Conservation (phyloP, 2,797 vertebrate species). For the Podarcis lilfordi region DNA sequence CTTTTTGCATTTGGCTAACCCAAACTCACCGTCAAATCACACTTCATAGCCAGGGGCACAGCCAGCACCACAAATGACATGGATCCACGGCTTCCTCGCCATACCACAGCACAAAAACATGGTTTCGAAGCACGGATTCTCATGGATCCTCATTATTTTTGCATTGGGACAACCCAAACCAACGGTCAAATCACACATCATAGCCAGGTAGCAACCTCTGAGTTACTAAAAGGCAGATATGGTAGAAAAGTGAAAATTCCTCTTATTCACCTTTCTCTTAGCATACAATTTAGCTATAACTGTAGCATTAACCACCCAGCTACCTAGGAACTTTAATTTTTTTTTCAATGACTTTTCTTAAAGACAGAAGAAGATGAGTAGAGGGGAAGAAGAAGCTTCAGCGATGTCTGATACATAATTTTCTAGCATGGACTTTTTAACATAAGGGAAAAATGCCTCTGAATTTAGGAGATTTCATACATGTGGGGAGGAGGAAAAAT, state of each 20-base stretch:
- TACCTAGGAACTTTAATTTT: constrained; percentile 43
- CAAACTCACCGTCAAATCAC: too few relatives aligned
- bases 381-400: constrained; percentile 68
- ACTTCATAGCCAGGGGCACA: too few relatives aligned
- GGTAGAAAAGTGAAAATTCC: constrained; percentile 69
- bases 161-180: too few relatives aligned
- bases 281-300: constrained; percentile 43
- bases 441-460: constrained; percentile 48
- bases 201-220: constrained; percentile 36
- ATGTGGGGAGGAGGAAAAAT: constrained; percentile 69
- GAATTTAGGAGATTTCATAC: constrained; percentile 71
- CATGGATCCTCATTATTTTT: too few relatives aligned
- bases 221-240: constrained; percentile 58
- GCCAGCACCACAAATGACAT: too few relatives aligned
- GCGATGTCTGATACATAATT: constrained; percentile 44
- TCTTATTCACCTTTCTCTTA: constrained; percentile 47
- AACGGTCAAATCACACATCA: too few relatives aligned
- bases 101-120: too few relatives aligned
- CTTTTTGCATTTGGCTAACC: too few relatives aligned
- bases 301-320: constrained; percentile 61
- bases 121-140: too few relatives aligned
- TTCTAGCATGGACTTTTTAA: constrained; percentile 61
- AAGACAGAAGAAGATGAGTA: constrained; percentile 38
- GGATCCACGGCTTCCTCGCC: too few relatives aligned
- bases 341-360: constrained; percentile 50